These are phyloP conservation scores for Zophobas atratus DNA, from an alignment of 1,140 invertebrate genomes.

Conservation along the genomic window DNA sequence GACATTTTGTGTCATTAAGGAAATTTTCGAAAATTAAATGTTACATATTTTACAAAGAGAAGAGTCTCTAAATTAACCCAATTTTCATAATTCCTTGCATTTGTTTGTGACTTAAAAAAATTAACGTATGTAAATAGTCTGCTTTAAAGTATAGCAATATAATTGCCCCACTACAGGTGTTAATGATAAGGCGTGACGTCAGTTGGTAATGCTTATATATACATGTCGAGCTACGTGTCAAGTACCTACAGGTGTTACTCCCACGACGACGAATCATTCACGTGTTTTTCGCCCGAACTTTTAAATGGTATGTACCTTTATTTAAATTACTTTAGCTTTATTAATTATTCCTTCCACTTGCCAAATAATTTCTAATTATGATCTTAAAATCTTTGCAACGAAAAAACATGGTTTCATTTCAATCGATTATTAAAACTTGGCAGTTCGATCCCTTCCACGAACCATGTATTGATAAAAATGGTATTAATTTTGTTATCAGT, in stretches of 20 bases:
- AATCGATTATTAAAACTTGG: no score
- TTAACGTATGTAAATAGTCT: conserved; percentile 38
- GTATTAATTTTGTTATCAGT: not conserved
- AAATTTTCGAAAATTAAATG: no score
- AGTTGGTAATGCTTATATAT: conserved; percentile 59
- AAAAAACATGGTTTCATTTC: no score
- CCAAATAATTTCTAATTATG: not conserved
- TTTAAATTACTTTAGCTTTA: not conserved
- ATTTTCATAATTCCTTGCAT: conserved; percentile 36
- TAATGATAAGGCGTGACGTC: conserved; percentile 62
- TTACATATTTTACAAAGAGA: not conserved
- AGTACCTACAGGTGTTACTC: conserved; percentile 53
- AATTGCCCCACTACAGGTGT: conserved; percentile 59
- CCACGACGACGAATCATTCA: conserved; percentile 40
- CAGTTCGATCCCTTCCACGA: no score
- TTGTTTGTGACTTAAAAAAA: conserved; percentile 28
- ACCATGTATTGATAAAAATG: not conserved
- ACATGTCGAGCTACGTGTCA: conserved; percentile 56
- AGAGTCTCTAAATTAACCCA: conserved; percentile 25
- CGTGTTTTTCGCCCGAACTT: not conserved
- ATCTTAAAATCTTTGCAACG: no score
- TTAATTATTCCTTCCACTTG: not conserved
- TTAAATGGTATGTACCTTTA: not conserved
- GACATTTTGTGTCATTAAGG: no score
- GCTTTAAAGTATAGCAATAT: conserved; percentile 38